Conservation (phyloP, 2,797 vertebrate genomes). For the Crocodylus rhombifer region DNA sequence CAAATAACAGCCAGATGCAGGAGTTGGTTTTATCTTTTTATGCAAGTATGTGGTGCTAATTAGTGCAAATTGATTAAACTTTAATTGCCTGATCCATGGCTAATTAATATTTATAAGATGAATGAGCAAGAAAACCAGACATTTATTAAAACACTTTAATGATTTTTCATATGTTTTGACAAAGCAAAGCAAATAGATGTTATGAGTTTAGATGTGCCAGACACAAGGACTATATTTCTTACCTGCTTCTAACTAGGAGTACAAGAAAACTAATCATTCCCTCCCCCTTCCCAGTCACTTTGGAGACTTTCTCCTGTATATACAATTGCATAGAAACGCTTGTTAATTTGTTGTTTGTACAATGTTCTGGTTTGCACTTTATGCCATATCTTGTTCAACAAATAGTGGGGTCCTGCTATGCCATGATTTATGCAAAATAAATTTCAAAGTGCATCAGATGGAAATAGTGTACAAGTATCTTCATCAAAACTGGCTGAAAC, state of each 20-base stretch:
- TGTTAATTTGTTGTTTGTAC: constrained; percentile 10
- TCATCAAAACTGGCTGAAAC: not conserved
- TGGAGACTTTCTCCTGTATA: not conserved
- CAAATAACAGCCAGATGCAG: constrained; percentile 88
- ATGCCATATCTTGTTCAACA: not conserved
- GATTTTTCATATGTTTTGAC: constrained; percentile 88
- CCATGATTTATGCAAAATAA: not conserved
- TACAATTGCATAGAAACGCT: not conserved
- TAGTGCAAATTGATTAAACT: constrained; percentile 90
- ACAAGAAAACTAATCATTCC: constrained; percentile 62
- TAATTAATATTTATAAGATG: constrained; percentile 90
- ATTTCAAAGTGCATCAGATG: not conserved
- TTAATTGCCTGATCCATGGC: constrained; percentile 89
- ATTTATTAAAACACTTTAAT: constrained; percentile 90
- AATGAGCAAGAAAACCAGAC: constrained; percentile 87
- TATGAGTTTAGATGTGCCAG: constrained; percentile 82
- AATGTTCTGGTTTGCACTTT: not conserved
- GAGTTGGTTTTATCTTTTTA: constrained; percentile 88
- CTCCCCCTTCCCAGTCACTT: not conserved
- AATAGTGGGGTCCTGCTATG: not conserved
- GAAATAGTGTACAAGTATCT: not conserved
- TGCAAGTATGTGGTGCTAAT: constrained; percentile 89
- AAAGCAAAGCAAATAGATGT: constrained; percentile 86
- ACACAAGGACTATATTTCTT: constrained; percentile 75
- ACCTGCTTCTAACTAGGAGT: constrained; percentile 58